phyloP scores from a whole-genome alignment of 2,113 vertebrate genomes.

The Megaceryle maxima region DNA sequence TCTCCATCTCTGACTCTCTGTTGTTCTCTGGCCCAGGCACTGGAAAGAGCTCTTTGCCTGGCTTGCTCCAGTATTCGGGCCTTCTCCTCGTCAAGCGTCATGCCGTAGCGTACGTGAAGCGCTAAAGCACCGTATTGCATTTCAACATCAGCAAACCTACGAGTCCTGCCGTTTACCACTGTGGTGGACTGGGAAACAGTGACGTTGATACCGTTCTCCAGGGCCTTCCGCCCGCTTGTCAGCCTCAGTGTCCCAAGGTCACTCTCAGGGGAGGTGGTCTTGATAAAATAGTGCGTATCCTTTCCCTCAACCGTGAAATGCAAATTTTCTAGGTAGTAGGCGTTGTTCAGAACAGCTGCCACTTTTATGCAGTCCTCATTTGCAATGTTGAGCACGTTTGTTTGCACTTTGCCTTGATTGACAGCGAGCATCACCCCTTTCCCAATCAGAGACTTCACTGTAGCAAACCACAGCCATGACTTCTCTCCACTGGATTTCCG shows the following conservation, averaged over 20 bases:
- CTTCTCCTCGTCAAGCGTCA: conserved; percentile 95
- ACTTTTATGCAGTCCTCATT: conserved; percentile 98
- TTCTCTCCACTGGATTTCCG: conserved; percentile 80
- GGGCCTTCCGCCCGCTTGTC: conserved; percentile 90
- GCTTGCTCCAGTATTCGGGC: conserved; percentile 93
- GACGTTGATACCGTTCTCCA: conserved; percentile 97
- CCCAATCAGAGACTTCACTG: conserved; percentile 91
- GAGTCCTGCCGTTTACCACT: conserved; percentile 93
- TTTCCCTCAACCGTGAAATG: conserved; percentile 94
- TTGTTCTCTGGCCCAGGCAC: conserved; percentile 93
- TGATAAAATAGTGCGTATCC: conserved; percentile 98
- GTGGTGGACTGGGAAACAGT: conserved; percentile 96
- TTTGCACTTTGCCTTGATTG: conserved; percentile 92
- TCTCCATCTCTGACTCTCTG: conserved; percentile 93
- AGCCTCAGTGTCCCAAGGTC: conserved; percentile 92
- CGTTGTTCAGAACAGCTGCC: conserved; percentile 93
- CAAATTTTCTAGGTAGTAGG: conserved; percentile 94
- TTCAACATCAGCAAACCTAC: conserved; percentile 97
- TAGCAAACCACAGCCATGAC: conserved; percentile 97
- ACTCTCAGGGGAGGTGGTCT: conserved; percentile 89
- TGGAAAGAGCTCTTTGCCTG: conserved; percentile 89
- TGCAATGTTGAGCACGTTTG: conserved; percentile 93
- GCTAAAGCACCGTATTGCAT: conserved; percentile 88
- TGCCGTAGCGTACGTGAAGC: conserved; percentile 94
- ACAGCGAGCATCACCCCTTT: conserved; percentile 96